Evolutionary conservation across 2,888 invertebrate species (phyloP), one percentile per base, ranked within the genome.

Genomic region (Acheta domesticus): DNA sequence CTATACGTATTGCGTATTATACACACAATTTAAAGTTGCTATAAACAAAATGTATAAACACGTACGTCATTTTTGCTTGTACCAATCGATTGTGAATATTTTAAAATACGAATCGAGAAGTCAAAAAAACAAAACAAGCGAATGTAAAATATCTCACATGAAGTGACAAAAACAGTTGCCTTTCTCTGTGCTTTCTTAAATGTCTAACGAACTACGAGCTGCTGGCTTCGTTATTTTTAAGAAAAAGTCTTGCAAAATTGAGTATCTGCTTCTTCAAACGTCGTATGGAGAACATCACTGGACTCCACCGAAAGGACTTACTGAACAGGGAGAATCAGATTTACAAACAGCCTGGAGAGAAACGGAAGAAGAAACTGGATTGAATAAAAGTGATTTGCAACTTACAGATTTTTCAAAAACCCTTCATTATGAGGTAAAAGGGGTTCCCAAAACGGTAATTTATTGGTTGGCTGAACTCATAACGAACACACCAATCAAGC

Each of bases 241-340:
- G 75, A 88, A 90, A 81, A 82, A 92, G 0, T 88, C 89, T 83
- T 88, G 90, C 82, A 87, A 89, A 82, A 89, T 94, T 81, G 91
- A 97, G 85, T 97, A 93, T 88, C 88, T 97, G 48, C 85, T 97
- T 81, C 87, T 97, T 83, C 94, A 96, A 88, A 92, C 96, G 19
- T 96, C 96, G 0, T 95, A 97, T 85, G 95, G 94, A 0, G 88
- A 91, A 83, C 91, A 93, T 86, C 97, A 97, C 85, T 98, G 98
- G 97, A 95, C 96, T 75, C 95, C 97, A 1, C 98, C 98, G 49
- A 98, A 98, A 93, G 97, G 96, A 79, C 96, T 96, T 88, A 93
- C 96, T 4, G 97, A 98, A 86, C 92, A 92, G 48, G 96, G 95
- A 1, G 98, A 98, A 87, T 87, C 88, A 50, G 93, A 94, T 75